Conservation (phyloP, 2,113 vertebrate genomes). For the Galemys pyrenaicus region DNA sequence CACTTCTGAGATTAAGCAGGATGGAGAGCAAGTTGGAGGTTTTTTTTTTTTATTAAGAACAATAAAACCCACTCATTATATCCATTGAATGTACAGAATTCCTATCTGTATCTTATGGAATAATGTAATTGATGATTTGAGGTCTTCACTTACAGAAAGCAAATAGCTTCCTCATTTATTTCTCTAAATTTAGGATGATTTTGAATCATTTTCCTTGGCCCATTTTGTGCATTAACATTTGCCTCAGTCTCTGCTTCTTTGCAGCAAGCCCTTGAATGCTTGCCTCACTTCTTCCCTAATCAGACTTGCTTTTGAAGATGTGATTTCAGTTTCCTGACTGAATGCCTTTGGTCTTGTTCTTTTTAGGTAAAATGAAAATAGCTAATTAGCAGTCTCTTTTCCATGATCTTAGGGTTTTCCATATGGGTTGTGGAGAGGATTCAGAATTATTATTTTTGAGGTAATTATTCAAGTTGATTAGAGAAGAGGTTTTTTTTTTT, state of each 20-base stretch:
- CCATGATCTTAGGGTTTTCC: slow-evolving; percentile 47
- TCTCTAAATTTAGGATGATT: background rate
- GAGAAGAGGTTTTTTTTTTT: background rate
- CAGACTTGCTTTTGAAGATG: slow-evolving; percentile 52
- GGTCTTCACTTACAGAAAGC: background rate
- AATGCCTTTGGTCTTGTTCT: slow-evolving; percentile 50
- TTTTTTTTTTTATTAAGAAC: background rate
- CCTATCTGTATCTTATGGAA: background rate
- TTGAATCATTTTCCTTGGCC: background rate
- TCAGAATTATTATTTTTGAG: slow-evolving; percentile 53
- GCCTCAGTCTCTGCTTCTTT: background rate
- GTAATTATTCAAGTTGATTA: slow-evolving; percentile 51
- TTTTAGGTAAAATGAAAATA: slow-evolving; percentile 56
- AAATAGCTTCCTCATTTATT: background rate
- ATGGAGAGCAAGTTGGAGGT: background rate
- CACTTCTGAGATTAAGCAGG: slow-evolving; percentile 24
- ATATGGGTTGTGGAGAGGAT: slow-evolving; percentile 8
- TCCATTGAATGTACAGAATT: background rate
- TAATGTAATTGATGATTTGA: background rate
- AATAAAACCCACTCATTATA: background rate
- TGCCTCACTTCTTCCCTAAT: background rate
- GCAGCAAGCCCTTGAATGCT: background rate
- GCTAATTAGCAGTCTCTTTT: slow-evolving; percentile 54
- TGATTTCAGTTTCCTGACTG: slow-evolving; percentile 33
- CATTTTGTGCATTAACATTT: slow-evolving; percentile 8